Base-by-base conservation (phyloP, 2,888 invertebrate genomes). In the Hirtodrosophila duncani region DNA sequence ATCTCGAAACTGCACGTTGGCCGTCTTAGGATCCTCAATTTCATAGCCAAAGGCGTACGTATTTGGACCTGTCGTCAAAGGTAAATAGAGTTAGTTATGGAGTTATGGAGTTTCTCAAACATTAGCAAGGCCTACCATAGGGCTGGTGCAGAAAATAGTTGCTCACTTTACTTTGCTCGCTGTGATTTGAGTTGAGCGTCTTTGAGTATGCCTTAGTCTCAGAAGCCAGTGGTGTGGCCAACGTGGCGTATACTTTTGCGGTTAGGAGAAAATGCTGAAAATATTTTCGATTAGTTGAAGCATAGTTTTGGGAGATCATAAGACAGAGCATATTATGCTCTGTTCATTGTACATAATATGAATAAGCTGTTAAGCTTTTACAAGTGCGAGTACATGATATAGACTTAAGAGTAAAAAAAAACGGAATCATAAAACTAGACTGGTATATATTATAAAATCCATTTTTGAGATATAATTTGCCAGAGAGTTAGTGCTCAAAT, bases 41-140 rank as follows among this genome's bases (percentile, higher is more conserved):
- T 93, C 91, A 79, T 92, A 94, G 8, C 93, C 92, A 80, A 92
- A 94, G 0, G 91, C 89, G 80, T 93, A 93, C 0, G 91, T 90
- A 11, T 91, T 91, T 11, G 90, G 89, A 20, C 90, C 91, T 88
- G 29, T 7, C 33, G 3, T 13, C 1, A 3, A 1, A 1, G 2
- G 16, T 2, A 1, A 3, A 2, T n/a, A 1, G 5, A 10, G 2
- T 0, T 16, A 17, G 1, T 5, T 14, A 10, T 2, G 2, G 1
- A 2, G 0, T 1, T 3, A 1, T n/a, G n/a, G n/a, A 2, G 1
- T 3, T 3, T 7, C 8, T 36, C 8, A n/a, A 34, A 14, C n/a
- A 1, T 14, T 5, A 1, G 0, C 9, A 11, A 45, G 9, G 67
- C 79, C 65, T 82, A 85, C 85, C 86, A 36, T 81, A 70, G 0